Base-by-base conservation (phyloP, 2,113 vertebrate species). In the Oncorhynchus masou region DNA sequence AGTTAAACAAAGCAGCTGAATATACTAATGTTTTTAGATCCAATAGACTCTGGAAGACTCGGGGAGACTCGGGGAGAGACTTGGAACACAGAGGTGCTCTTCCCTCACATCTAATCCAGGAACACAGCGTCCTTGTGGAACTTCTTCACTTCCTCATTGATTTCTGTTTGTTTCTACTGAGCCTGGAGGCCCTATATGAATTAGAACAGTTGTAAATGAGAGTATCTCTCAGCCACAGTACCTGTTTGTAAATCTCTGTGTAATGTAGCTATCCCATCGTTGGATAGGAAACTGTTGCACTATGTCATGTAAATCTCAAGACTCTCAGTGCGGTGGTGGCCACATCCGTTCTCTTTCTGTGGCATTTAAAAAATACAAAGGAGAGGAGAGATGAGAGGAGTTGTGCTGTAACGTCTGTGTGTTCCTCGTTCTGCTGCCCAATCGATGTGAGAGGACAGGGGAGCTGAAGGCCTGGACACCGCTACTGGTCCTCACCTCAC, bases 1-100 rank as follows among this genome's bases (percentile, higher is more conserved):
- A 79, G 84, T 91, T 90, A 85, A 90, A 87, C 82, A 88, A 83
- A 90, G 83, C 84, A 88, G 91, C 89, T 91, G 84, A 92, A 90
- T 89, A 89, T 88, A 86, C 60, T 82, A 87, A 91, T 86, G 83
- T 71, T 54, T 75, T 6, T 73, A 22, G 76, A 87, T 78, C 79
- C 79, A 34, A 25, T 60, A 15, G 77, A 85, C 83, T 80, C 81
- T 25, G 77, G 81, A 86, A 84, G 79, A 54, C 49, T 13, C 49
- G 22, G 77, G 83, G 87, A 84, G 79, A 16, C 51, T 13, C 51
- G 27, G 77, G 81, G 85, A 86, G 79, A 25, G n/a, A 27, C 71
- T 75, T 8, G 68, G 71, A 27, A 31, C 81, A 66, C 70, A n/a
- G 74, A 75, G 45, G 80, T 82, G 79, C 39, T 74, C 51, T 54